Percentiles rank a stretch among this genome's conserved stretches.
Evolutionary conservation across 2,888 invertebrate genomes (phyloP).

Genomic region (Alloplasta piceator): DNA sequence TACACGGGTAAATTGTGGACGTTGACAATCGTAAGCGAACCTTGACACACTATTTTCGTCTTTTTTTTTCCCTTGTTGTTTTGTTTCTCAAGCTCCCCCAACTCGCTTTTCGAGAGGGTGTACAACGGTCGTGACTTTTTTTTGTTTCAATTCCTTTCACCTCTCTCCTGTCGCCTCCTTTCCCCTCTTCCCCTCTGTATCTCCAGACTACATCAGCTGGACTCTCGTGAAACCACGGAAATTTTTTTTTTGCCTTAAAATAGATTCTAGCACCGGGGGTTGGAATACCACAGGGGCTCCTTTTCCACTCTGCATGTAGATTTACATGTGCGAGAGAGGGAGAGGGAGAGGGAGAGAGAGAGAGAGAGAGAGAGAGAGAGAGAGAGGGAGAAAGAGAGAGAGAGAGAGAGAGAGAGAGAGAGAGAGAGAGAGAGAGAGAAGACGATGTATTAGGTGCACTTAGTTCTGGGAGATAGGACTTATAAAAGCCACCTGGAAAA

Average conservation of each 20-base stretch:
- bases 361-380: slow-evolving; percentile 1
- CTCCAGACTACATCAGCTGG: slow-evolving; percentile 71
- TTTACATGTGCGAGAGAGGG: background rate
- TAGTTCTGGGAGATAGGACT: slow-evolving; percentile 23
- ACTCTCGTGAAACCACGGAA: slow-evolving; percentile 63
- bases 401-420: no score
- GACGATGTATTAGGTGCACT: slow-evolving; percentile 56
- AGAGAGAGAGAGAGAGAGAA: background rate
- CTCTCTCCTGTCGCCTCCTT: slow-evolving; percentile 71
- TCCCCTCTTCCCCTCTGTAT: slow-evolving; percentile 67
- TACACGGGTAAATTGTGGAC: slow-evolving; percentile 70
- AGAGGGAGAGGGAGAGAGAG: background rate
- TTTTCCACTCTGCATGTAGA: slow-evolving; percentile 21
- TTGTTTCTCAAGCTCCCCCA: slow-evolving; percentile 23
- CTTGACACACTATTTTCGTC: slow-evolving; percentile 75
- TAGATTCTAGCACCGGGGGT: slow-evolving; percentile 74
- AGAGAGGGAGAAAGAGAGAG: background rate
- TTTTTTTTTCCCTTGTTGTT: no score
- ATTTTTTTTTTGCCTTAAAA: slow-evolving; percentile 75
- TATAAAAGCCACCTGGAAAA: slow-evolving; percentile 55
- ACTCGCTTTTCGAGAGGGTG: slow-evolving; percentile 46
- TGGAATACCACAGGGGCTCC: slow-evolving; percentile 38
- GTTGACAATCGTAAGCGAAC: slow-evolving; percentile 78
- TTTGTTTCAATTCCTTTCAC: slow-evolving; percentile 35
- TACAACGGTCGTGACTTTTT: slow-evolving; percentile 53